Evolutionary conservation across 1,140 invertebrate genomes (phyloP).

Genomic region (Calephelis virginiensis): DNA sequence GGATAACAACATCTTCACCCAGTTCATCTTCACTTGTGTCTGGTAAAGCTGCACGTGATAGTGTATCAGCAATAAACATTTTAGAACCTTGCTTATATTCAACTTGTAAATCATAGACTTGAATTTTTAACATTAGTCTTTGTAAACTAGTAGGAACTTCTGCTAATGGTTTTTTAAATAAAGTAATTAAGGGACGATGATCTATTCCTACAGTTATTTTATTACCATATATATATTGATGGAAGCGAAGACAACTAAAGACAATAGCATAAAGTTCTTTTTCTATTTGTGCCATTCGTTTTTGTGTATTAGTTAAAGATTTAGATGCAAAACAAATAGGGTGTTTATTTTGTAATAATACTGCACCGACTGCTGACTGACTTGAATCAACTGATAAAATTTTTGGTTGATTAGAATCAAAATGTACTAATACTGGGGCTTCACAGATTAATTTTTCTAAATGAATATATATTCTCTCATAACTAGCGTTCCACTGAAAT

Average conservation of each 20-base stretch:
- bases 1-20: constrained; percentile 21
- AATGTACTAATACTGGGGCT: constrained; percentile 29
- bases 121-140: constrained; percentile 36
- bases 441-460: constrained; percentile 29
- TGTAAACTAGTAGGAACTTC: constrained; percentile 33
- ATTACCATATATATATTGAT: constrained; percentile 48
- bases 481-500: constrained; percentile 28
- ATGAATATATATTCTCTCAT: constrained; percentile 7
- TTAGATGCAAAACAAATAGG: constrained; percentile 32
- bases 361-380: constrained; percentile 28
- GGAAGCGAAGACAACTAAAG: constrained; percentile 29
- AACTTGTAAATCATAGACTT: constrained; percentile 27
- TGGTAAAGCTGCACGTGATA: background rate
- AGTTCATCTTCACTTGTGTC: background rate
- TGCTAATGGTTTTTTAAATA: constrained; percentile 34
- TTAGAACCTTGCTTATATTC: background rate
- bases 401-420: constrained; percentile 25
- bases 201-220: constrained; percentile 49
- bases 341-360: constrained; percentile 30
- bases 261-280: constrained; percentile 35
- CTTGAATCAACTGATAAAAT: constrained; percentile 26
- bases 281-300: constrained; percentile 34
- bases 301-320: constrained; percentile 30
- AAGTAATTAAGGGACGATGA: constrained; percentile 30
- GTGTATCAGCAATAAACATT: background rate